Conservation (phyloP, 1,140 invertebrate genomes). For the Orchesella cincta region DNA sequence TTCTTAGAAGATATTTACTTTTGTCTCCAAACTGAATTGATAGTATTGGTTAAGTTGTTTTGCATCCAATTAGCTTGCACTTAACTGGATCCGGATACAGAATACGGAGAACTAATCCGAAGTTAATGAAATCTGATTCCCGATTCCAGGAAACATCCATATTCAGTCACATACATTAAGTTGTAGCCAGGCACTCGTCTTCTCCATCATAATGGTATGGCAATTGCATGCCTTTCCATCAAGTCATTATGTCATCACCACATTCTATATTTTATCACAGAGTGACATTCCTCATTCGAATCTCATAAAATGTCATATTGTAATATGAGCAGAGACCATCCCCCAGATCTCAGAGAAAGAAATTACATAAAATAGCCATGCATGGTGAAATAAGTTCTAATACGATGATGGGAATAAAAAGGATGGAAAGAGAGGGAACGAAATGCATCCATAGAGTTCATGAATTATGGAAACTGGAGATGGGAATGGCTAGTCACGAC, state of each 20-base stretch:
- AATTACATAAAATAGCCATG: neutral
- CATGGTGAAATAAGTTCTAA: neutral
- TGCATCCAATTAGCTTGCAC: neutral
- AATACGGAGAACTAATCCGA: neutral
- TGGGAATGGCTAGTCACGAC: constrained; percentile 5
- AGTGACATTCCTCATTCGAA: constrained; percentile 3
- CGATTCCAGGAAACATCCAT: neutral
- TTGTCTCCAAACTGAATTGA: neutral
- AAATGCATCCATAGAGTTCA: neutral
- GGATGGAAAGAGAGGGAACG: neutral
- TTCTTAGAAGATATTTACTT: neutral
- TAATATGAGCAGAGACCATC: neutral
- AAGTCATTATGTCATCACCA: constrained; percentile 3
- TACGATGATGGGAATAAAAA: neutral
- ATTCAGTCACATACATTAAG: neutral
- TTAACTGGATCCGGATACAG: neutral
- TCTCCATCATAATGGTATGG: too few species aligned
- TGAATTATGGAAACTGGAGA: constrained; percentile 21
- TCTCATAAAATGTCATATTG: neutral
- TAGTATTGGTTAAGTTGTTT: neutral
- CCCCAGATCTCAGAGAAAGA: neutral
- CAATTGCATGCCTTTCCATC: neutral
- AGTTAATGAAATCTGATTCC: neutral
- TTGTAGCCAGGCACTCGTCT: neutral
- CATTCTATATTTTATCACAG: neutral